Conservation (phyloP, 2,113 vertebrate genomes). For the Actenoides hombroni region DNA sequence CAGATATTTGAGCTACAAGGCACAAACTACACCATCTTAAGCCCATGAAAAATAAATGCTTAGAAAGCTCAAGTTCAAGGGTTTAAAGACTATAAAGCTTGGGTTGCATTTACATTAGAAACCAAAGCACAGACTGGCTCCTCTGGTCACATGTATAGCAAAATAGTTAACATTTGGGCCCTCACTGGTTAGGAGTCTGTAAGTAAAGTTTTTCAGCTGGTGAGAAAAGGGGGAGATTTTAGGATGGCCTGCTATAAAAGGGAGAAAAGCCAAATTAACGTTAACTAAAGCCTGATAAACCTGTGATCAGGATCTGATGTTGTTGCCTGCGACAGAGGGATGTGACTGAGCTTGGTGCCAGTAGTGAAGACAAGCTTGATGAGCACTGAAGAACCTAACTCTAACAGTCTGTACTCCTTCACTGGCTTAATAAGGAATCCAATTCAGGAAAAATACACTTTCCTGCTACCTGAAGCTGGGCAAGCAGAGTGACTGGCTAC, state of each 20-base stretch:
- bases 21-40: neutral
- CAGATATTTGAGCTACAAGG: neutral
- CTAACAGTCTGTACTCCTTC: neutral
- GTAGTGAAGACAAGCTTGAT: neutral
- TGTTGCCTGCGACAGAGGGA: neutral
- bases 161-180: neutral
- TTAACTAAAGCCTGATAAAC: neutral
- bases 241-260: neutral
- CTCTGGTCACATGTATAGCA: neutral
- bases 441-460: neutral
- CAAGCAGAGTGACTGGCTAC: neutral
- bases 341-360: neutral
- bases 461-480: neutral
- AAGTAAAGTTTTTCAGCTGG: neutral
- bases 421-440: neutral
- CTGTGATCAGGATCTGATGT: neutral
- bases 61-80: neutral
- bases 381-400: neutral
- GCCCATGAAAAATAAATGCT: neutral
- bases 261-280: neutral
- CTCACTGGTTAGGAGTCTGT: neutral
- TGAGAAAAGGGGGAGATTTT: neutral
- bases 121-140: neutral
- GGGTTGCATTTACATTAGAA: neutral
- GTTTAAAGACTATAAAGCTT: neutral